Conservation (phyloP, 1,140 invertebrate genomes). For the Sycophaga agraensis region DNA sequence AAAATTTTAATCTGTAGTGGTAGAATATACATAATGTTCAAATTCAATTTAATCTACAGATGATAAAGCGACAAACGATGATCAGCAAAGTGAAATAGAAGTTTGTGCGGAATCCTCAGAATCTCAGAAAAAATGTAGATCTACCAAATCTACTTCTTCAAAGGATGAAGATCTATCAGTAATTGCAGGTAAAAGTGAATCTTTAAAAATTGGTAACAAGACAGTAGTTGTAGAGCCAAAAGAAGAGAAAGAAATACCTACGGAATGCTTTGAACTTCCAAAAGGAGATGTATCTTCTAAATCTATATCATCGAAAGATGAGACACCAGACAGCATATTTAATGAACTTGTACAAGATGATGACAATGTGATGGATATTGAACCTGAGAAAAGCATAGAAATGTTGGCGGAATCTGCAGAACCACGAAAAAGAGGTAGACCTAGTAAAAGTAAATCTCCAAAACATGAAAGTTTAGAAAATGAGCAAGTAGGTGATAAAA, state of each 20-base stretch:
- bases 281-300: neutral
- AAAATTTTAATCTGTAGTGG: too few relatives aligned
- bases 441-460: conserved; percentile 23
- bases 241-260: neutral
- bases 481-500: neutral
- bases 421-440: neutral
- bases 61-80: neutral
- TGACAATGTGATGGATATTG: too few relatives aligned
- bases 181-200: neutral
- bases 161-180: conserved; percentile 2
- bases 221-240: neutral
- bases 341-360: too few relatives aligned
- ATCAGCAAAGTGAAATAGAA: too few relatives aligned
- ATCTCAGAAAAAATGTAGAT: neutral
- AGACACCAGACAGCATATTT: too few relatives aligned
- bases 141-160: neutral
- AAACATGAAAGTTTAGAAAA: conserved; percentile 23
- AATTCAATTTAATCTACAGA: too few relatives aligned
- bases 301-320: neutral
- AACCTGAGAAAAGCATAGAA: neutral
- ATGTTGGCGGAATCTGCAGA: neutral
- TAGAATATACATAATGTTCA: too few relatives aligned
- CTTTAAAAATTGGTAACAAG: neutral
- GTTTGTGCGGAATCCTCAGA: too few relatives aligned
- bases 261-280: neutral